Evolutionary conservation across 2,113 vertebrate genomes (phyloP), one percentile per base, ranked within the genome.

Genomic region (Coracopsis vasa): DNA sequence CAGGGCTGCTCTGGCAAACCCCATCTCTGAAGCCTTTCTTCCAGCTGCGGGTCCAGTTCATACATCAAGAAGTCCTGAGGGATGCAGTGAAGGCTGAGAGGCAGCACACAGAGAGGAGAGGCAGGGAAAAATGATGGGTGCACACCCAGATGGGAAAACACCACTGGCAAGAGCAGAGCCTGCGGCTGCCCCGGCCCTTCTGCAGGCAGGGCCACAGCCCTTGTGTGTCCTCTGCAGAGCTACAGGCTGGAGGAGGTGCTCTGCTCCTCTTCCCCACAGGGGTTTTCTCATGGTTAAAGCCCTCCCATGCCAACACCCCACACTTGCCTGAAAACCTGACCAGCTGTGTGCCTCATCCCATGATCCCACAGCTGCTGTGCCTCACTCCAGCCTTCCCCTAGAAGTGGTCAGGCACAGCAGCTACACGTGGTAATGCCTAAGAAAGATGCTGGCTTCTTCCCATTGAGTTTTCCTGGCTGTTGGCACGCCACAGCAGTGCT

Each of bases 301-400:
- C 31, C 37, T 85, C 6, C 28, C 66, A 11, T 78, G 42, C n/a
- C 77, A 75, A 37, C 0, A 0, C 29, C 31, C 37, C 33, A 17
- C 9, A 1, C 16, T 75, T 0, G 0, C 54, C 62, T 7, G 2
- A 53, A 60, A 53, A 25, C 13, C 54, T 6, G 9, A 54, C 54
- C n/a, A 73, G 37, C 41, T 4, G 0, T 1, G 1, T 50, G 6
- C 58, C 48, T 82, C 81, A 48, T 28, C n/a, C 18, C 31, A 9
- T 2, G 1, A 20, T 51, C 71, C 67, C 33, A 24, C 0, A 0
- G n/a, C 60, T 0, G 0, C 33, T 0, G 0, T 73, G 66, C 48
- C 66, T 69, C 50, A 1, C 71, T 70, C 37, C 78, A 65, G 44
- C 48, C 24, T 50, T 35, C 47, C 28, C 20, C 13, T 61, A 2